phyloP scores from a whole-genome alignment of 2,113 vertebrate species.

The Microtus richardsoni region DNA sequence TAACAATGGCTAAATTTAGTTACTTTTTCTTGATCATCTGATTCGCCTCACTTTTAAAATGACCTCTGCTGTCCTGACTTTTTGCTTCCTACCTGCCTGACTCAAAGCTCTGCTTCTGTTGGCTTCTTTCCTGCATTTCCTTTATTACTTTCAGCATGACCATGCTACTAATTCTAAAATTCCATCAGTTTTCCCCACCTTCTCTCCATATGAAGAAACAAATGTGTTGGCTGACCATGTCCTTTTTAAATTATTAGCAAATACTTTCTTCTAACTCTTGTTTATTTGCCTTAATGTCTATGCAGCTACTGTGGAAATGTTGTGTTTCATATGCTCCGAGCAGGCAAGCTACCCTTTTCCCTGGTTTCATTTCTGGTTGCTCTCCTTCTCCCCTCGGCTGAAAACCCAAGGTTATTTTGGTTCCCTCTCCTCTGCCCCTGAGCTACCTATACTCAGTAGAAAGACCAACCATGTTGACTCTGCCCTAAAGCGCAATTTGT shows the following conservation, averaged over 20 bases:
- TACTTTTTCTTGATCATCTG: neutral
- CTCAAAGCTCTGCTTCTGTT: neutral
- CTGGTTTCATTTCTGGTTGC: neutral
- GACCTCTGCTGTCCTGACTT: neutral
- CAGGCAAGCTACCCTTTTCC: neutral
- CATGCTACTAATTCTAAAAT: neutral
- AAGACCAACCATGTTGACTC: constrained; percentile 17
- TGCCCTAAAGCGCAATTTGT: constrained; percentile 5
- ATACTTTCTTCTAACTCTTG: neutral
- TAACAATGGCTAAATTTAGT: neutral
- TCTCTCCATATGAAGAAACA: neutral
- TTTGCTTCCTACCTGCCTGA: neutral
- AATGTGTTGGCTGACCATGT: neutral
- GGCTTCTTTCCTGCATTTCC: neutral
- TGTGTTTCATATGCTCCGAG: neutral
- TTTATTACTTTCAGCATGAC: neutral
- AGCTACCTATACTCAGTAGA: neutral
- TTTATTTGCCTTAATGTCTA: neutral
- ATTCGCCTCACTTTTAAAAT: neutral
- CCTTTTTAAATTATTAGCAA: neutral
- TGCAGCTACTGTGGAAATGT: neutral
- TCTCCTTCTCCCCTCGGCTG: neutral
- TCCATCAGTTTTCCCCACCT: neutral
- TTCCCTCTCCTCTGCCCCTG: neutral
- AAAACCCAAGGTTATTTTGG: neutral